These are phyloP conservation scores for Drosophila koepferae DNA, from an alignment of 2,888 invertebrate species.

Conservation along the genomic window DNA sequence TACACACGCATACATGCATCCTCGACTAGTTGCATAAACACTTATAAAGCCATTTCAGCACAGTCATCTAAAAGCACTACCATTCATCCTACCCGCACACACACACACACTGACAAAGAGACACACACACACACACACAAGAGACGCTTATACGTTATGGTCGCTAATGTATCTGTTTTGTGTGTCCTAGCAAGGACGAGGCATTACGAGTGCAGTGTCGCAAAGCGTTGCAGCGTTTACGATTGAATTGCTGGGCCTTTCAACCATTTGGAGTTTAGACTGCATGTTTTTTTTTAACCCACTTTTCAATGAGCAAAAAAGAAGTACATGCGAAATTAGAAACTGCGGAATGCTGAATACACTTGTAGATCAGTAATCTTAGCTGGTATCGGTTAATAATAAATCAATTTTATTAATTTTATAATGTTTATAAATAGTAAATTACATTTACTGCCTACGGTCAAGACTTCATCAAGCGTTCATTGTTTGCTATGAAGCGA, in stretches of 20 bases:
- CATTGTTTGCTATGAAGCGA: background rate
- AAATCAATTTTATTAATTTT: too few species aligned
- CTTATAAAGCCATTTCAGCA: constrained; percentile 75
- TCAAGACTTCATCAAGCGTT: background rate
- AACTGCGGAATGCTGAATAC: constrained; percentile 14
- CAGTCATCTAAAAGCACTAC: constrained; percentile 74
- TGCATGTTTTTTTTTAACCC: constrained; percentile 20
- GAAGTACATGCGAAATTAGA: background rate
- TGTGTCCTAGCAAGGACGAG: constrained; percentile 60
- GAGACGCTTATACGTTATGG: constrained; percentile 61
- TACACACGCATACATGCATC: constrained; percentile 9
- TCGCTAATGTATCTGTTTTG: constrained; percentile 79
- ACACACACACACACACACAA: constrained; percentile 21
- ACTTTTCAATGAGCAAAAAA: constrained; percentile 16
- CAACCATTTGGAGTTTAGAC: constrained; percentile 24
- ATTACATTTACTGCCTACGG: too few species aligned
- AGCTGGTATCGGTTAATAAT: background rate
- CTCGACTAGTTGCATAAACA: constrained; percentile 70
- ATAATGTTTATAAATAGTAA: too few species aligned
- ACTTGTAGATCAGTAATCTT: constrained; percentile 2
- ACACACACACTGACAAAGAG: constrained; percentile 1
- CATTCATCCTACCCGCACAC: constrained; percentile 48
- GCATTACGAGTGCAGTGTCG: constrained; percentile 29
- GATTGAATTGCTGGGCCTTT: constrained; percentile 46
- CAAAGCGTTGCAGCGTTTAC: constrained; percentile 39